Percentiles rank a stretch among this genome's conserved stretches.
phyloP scores from a whole-genome alignment of 2,113 vertebrate species.

The Stomatorhinus ivindoensis region DNA sequence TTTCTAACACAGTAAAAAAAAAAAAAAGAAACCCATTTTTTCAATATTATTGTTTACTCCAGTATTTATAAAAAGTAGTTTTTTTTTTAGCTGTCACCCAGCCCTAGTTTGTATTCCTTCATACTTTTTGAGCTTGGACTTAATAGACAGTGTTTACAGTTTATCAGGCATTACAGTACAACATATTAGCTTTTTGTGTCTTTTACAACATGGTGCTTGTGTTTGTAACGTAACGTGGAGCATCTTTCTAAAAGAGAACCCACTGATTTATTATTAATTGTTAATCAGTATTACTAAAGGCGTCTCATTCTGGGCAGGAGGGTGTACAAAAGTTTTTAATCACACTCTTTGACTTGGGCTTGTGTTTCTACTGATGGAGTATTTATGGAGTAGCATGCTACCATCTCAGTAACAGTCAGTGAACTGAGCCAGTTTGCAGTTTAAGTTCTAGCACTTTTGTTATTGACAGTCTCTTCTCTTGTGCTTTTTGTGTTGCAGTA shows the following conservation, averaged over 20 bases:
- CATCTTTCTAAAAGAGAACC: background rate
- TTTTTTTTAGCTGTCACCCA: background rate
- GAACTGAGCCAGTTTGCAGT: background rate
- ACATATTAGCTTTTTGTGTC: background rate
- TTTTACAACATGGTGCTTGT: background rate
- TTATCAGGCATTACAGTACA: background rate
- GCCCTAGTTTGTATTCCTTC: background rate
- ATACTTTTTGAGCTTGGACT: background rate
- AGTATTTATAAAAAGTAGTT: background rate
- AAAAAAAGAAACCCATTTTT: background rate
- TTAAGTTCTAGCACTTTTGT: background rate
- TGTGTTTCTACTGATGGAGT: background rate
- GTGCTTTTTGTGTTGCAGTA: conserved; percentile 59
- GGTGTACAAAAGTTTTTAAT: background rate
- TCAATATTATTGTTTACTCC: background rate
- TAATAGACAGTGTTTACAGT: too few relatives aligned
- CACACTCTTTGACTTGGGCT: background rate
- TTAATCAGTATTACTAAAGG: background rate
- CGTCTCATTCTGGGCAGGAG: background rate
- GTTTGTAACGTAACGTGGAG: background rate
- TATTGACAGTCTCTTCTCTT: background rate
- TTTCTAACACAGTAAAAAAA: background rate
- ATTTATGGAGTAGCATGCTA: background rate
- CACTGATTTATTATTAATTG: background rate
- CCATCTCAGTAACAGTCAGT: conserved; percentile 4